Conservation (phyloP, 2,797 vertebrate genomes). For the Hippocampus kuda region DNA sequence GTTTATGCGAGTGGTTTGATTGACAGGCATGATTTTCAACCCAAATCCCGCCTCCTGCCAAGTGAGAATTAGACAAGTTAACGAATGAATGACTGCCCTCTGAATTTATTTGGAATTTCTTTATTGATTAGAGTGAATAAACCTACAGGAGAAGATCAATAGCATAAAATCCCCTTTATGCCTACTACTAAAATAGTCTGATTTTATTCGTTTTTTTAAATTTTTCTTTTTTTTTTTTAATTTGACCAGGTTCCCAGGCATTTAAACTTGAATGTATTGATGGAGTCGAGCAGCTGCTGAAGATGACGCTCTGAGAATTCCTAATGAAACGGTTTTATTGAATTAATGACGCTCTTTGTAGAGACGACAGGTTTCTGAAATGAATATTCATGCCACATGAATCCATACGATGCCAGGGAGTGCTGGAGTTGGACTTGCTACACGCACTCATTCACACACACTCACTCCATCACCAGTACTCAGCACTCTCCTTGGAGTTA, state of each 20-base stretch:
- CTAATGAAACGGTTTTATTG: conserved; percentile 19
- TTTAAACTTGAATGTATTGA: conserved; percentile 4
- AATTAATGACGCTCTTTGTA: conserved; percentile 24
- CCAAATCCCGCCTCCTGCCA: background rate
- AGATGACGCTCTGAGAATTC: conserved; percentile 6
- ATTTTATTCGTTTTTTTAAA: background rate
- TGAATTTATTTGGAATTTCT: background rate
- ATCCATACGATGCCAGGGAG: background rate
- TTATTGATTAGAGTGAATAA: background rate
- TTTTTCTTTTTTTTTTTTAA: too few relatives aligned
- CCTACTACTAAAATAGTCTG: background rate
- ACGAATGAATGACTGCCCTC: background rate
- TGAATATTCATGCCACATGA: conserved; percentile 6
- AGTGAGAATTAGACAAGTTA: background rate
- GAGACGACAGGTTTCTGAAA: conserved; percentile 1
- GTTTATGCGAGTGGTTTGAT: background rate
- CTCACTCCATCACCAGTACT: conserved; percentile 7
- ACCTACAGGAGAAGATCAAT: conserved; percentile 1
- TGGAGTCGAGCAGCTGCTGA: conserved; percentile 2
- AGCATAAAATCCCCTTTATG: conserved; percentile 1
- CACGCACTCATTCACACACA: conserved; percentile 11
- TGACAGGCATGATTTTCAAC: background rate
- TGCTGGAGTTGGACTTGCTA: background rate
- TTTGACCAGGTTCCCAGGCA: background rate
- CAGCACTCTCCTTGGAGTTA: conserved; percentile 15